Evolutionary conservation across 2,888 invertebrate species (phyloP), one percentile per base, ranked within the genome.

Genomic region (Allacma fusca): DNA sequence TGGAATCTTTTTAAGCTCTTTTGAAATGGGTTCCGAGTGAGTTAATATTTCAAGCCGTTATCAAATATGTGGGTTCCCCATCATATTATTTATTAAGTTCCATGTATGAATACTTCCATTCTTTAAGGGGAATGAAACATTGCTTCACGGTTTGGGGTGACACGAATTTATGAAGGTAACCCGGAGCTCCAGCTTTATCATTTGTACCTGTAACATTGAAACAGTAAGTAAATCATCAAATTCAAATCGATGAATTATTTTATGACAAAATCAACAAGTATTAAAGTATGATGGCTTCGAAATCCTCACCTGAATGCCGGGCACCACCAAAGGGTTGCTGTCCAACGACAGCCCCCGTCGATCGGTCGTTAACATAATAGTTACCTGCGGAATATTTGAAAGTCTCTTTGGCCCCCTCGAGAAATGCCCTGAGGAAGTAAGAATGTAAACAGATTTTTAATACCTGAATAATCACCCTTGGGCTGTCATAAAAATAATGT

Each of bases 301-400:
- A 24, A 44, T 64, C 16, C 83, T 84, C 86, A 90, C 95, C 98
- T 79, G 98, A 98, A 90, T 95, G 91, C 85, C 98, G 91, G 19
- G 95, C 93, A 43, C 99, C 99, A 68, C 99, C 99, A 86, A 99
- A 99, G 0, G 99, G 99, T 87, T 99, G 99, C 86, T 99, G 99
- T 0, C 97, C 98, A 5, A 99, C 99, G 28, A 99, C 95, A 9
- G 98, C 96, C 0, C 99, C 99, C 0, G 99, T 99, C 0, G 96
- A 97, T 87, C 99, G 98, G 87, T 99, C 98, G 85, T 99, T 99
- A 75, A 99, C 90, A 87, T 99, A 99, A 88, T 99, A 97, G 88
- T 99, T 99, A 62, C 99, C 99, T 26, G 97, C 96, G 0, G 96
- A 91, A 89, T 94, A 92, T 86, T 94, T 94, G 69, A 99, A 90